Evolutionary conservation across 92 coral and sea anemone species (phyloP).

Genomic region (Palythoa heliodiscus): DNA sequence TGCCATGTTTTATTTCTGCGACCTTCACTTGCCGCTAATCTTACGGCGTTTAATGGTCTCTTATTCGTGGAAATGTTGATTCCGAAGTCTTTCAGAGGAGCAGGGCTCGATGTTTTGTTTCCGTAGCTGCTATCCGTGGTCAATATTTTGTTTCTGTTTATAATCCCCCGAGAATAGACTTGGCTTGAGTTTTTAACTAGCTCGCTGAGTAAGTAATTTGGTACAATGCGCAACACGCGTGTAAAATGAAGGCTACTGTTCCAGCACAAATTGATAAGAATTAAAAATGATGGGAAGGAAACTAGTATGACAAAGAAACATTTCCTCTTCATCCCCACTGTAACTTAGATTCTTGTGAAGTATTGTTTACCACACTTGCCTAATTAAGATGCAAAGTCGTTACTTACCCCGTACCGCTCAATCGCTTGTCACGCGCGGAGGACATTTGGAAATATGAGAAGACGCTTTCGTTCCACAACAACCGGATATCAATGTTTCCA

Average conservation of each 20-base stretch:
- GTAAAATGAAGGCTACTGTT: background rate
- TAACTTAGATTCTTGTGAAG: background rate
- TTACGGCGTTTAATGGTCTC: background rate
- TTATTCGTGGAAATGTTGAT: too few species aligned
- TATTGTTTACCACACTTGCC: background rate
- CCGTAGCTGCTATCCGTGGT: background rate
- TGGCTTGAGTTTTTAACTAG: background rate
- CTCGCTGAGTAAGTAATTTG: background rate
- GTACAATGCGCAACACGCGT: background rate
- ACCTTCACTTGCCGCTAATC: background rate
- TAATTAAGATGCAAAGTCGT: background rate
- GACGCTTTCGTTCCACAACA: too few species aligned
- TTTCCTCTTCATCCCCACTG: background rate
- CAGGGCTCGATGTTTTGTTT: background rate
- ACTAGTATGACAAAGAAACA: background rate
- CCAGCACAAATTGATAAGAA: background rate
- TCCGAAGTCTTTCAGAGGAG: too few species aligned
- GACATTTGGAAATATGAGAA: too few species aligned
- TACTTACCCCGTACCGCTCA: too few species aligned
- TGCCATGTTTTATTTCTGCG: slow-evolving; percentile 5
- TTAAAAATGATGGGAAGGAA: background rate
- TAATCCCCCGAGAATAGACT: background rate
- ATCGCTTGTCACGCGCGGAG: too few species aligned
- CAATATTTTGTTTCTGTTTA: background rate
- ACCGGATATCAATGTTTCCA: too few species aligned